Base-by-base conservation (phyloP, 2,888 invertebrate species). In the Temnothorax rugatulus region DNA sequence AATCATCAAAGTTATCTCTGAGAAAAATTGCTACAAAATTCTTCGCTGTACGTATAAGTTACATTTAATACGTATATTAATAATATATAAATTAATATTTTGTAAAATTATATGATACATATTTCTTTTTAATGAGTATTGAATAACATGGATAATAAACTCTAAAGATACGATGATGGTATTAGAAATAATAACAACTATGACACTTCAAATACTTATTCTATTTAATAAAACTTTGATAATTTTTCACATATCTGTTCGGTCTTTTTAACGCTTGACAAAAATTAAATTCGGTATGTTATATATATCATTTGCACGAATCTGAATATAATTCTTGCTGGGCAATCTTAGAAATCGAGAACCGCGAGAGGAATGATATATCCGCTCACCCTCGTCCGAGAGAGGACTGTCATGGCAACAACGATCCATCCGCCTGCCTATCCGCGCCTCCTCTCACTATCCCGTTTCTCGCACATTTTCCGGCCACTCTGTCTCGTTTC, bases 371-470 rank as follows among this genome's bases (percentile, higher is more conserved):
- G 50, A 83, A 83, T 84, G 86, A 89, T 85, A 86, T 61, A 85
- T 84, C 79, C 85, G 54, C 66, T 86, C 83, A 86, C 86, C 85
- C 87, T 83, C 83, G 79, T 69, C 74, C 83, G 84, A 83, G 64
- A 59, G 84, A 84, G 73, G 84, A 91, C 88, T 90, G 90, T 91
- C 90, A 90, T 90, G 91, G 91, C 90, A 91, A 91, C 90, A 88
- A 89, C 90, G 90, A 91, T 91, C 89, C 90, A 89, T 89, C 66
- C 85, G 87, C 84, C 79, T 77, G 79, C 79, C 87, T 87, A 86
- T 87, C 84, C 77, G 82, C 79, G 66, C 57, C 81, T 75, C 52
- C 59, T 85, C 84, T 84, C 57, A 66, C 84, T 64, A 75, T 73
- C 57, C 69, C 64, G 47, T 50, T 66, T 86, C 82, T 86, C 75